These are phyloP conservation scores for Phocoena phocoena DNA, from an alignment of 2,113 vertebrate genomes.

Conservation along the genomic window DNA sequence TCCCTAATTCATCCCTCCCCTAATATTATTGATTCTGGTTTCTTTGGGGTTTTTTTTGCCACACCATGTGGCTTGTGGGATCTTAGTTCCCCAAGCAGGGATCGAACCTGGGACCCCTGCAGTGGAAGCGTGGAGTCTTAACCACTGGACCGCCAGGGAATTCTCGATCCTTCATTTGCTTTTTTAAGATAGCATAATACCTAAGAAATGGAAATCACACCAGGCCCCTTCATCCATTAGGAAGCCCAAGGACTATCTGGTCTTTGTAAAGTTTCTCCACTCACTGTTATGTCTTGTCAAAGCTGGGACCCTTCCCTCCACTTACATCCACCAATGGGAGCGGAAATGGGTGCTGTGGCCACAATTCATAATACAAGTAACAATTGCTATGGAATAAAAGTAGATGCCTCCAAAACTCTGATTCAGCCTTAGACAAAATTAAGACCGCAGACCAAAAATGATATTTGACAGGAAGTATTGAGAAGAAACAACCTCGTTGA, in stretches of 20 bases:
- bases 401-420: background rate
- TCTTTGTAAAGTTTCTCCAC: background rate
- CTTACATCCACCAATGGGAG: background rate
- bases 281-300: background rate
- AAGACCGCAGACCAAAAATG: background rate
- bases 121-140: background rate
- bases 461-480: background rate
- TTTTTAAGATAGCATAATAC: background rate
- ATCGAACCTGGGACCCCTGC: background rate
- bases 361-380: background rate
- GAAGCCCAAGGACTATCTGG: background rate
- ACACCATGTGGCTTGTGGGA: rapidly evolving
- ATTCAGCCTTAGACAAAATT: background rate
- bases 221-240: background rate
- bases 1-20: background rate
- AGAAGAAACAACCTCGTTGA: background rate
- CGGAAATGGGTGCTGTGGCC: background rate
- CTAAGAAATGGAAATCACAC: background rate
- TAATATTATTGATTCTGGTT: background rate
- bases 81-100: background rate
- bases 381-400: background rate
- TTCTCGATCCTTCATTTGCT: background rate
- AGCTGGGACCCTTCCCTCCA: background rate
- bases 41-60: background rate
- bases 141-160: background rate